phyloP scores from a whole-genome alignment of 1,140 invertebrate genomes.

The Drosophila melanica region DNA sequence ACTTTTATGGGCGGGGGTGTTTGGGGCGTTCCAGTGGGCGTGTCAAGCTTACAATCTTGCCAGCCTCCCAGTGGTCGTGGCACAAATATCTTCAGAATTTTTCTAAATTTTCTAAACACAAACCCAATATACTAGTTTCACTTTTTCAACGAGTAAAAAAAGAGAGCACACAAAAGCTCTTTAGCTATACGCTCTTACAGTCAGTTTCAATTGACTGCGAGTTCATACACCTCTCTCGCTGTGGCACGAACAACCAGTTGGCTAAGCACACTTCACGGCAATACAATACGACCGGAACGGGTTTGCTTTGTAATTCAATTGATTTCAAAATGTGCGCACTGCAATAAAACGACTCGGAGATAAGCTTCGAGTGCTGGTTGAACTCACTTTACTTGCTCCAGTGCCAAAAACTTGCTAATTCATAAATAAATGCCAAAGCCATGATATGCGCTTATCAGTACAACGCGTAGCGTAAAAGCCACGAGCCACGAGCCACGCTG shows the following conservation, averaged over 20 bases:
- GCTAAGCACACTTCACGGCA: constrained; percentile 38
- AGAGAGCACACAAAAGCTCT: not conserved
- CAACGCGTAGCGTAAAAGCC: not conserved
- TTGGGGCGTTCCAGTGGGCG: too few relatives aligned
- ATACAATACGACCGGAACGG: constrained; percentile 52
- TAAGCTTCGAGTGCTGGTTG: constrained; percentile 3
- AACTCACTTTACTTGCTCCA: not conserved
- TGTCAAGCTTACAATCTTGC: too few relatives aligned
- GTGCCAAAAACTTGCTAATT: not conserved
- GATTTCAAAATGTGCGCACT: constrained; percentile 16
- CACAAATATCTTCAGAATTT: too few relatives aligned
- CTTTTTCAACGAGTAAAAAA: too few relatives aligned
- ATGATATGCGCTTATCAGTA: constrained; percentile 47
- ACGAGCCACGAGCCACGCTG: too few relatives aligned
- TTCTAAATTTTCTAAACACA: too few relatives aligned
- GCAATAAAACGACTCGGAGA: constrained; percentile 40
- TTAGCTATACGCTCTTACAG: not conserved
- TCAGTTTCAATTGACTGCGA: constrained; percentile 12
- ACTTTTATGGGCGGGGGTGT: too few relatives aligned
- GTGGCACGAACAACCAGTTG: constrained; percentile 53
- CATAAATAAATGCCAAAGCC: constrained; percentile 28
- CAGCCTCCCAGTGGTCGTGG: too few relatives aligned
- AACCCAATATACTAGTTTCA: too few relatives aligned
- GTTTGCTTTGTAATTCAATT: constrained; percentile 49
- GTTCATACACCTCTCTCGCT: constrained; percentile 19